Percentiles rank a stretch among this genome's conserved stretches.
Evolutionary conservation across 2,797 vertebrate species (phyloP).

Genomic region (Paratrypauchen microcephalus): DNA sequence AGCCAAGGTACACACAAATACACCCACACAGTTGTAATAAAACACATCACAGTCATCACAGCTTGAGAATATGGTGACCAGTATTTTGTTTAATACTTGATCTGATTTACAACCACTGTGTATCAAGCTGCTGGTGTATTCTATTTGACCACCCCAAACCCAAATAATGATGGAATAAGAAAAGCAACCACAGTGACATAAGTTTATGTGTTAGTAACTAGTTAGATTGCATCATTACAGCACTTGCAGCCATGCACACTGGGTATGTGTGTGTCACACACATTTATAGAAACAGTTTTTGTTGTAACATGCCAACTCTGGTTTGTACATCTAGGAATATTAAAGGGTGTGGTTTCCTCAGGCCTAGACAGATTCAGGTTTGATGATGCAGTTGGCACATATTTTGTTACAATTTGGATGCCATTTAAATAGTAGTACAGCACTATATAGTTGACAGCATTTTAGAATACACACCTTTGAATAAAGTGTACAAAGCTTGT

Average conservation of each 20-base stretch:
- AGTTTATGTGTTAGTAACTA: too few relatives aligned
- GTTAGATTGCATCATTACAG: neutral
- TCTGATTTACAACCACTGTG: neutral
- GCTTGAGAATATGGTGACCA: neutral
- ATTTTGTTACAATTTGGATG: neutral
- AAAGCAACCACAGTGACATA: too few relatives aligned
- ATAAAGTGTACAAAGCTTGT: too few relatives aligned
- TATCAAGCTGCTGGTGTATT: neutral
- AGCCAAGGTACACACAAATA: slow-evolving; percentile 87
- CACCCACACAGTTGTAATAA: neutral
- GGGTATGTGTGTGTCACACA: neutral
- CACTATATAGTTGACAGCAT: neutral
- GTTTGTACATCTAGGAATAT: neutral
- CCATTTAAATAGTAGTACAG: neutral
- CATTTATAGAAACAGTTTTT: neutral
- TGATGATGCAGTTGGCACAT: neutral
- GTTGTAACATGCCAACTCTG: neutral
- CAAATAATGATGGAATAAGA: neutral
- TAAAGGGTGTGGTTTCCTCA: neutral
- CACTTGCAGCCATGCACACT: neutral
- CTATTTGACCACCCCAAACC: neutral
- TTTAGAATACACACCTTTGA: too few relatives aligned
- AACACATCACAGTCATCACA: neutral
- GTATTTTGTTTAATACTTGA: neutral
- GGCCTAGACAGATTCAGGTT: neutral